phyloP scores from a whole-genome alignment of 1,140 invertebrate genomes.

The Formica selysi region DNA sequence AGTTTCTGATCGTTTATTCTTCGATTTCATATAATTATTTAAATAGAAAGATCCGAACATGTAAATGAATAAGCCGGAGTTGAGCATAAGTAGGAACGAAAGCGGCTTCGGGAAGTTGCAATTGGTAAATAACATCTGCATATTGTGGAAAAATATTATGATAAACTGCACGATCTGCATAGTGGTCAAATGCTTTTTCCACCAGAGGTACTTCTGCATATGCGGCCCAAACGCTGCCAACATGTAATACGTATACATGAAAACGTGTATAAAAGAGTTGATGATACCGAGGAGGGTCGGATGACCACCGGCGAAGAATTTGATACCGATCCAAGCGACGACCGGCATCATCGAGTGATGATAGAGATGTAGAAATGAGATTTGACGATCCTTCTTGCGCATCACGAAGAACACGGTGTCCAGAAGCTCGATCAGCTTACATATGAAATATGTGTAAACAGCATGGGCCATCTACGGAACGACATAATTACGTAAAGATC shows the following conservation, averaged over 20 bases:
- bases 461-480: slow-evolving; percentile 81
- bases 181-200: slow-evolving; percentile 96
- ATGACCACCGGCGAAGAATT: slow-evolving; percentile 93
- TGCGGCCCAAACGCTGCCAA: slow-evolving; percentile 93
- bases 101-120: slow-evolving; percentile 91
- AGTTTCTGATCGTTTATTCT: slow-evolving; percentile 64
- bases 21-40: slow-evolving; percentile 88
- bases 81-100: slow-evolving; percentile 89
- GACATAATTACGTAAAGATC: slow-evolving; percentile 14
- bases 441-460: slow-evolving; percentile 86
- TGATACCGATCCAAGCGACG: slow-evolving; percentile 94
- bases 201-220: slow-evolving; percentile 94
- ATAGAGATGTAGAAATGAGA: slow-evolving; percentile 92
- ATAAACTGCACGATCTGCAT: slow-evolving; percentile 95
- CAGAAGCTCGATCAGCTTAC: slow-evolving; percentile 89
- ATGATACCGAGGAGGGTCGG: slow-evolving; percentile 93
- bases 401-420: slow-evolving; percentile 94
- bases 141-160: slow-evolving; percentile 91
- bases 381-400: slow-evolving; percentile 92
- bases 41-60: slow-evolving; percentile 95
- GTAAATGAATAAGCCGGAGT: slow-evolving; percentile 93
- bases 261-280: slow-evolving; percentile 94
- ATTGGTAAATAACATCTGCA: slow-evolving; percentile 88
- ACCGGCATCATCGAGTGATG: slow-evolving; percentile 92
- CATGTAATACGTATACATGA: slow-evolving; percentile 96